Conservation (phyloP, 1,140 invertebrate species). For the Battus philenor region DNA sequence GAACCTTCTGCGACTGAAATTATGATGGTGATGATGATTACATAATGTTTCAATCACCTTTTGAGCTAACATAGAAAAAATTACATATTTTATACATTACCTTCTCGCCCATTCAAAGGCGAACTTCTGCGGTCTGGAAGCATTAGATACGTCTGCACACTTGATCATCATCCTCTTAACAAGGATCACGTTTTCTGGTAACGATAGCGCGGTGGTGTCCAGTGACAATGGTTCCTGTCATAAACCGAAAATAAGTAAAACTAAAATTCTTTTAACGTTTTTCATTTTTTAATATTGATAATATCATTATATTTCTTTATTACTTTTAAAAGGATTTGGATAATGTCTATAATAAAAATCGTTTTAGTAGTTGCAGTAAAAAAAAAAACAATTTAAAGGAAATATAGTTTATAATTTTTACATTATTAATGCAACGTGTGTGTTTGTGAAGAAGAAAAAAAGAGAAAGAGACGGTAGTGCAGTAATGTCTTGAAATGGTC, state of each 20-base stretch:
- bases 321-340: no score
- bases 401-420: no score
- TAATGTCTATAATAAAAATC: no score
- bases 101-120: conserved; percentile 95
- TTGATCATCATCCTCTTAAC: conserved; percentile 97
- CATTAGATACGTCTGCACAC: conserved; percentile 97
- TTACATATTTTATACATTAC: no score
- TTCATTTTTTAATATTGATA: not conserved
- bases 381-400: not conserved
- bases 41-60: no score
- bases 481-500: no score
- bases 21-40: no score
- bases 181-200: conserved; percentile 87
- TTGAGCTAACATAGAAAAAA: no score
- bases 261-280: not conserved
- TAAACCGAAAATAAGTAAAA: conserved; percentile 6
- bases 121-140: conserved; percentile 87
- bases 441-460: no score
- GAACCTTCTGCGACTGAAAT: no score
- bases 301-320: not conserved
- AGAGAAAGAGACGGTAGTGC: no score
- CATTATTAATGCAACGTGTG: not conserved
- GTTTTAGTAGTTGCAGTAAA: no score
- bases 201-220: conserved; percentile 75
- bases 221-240: conserved; percentile 62